These are phyloP conservation scores for Henricia sp. DNA, from an alignment of 53 echinoderm and acorn worm genomes.

Conservation along the genomic window DNA sequence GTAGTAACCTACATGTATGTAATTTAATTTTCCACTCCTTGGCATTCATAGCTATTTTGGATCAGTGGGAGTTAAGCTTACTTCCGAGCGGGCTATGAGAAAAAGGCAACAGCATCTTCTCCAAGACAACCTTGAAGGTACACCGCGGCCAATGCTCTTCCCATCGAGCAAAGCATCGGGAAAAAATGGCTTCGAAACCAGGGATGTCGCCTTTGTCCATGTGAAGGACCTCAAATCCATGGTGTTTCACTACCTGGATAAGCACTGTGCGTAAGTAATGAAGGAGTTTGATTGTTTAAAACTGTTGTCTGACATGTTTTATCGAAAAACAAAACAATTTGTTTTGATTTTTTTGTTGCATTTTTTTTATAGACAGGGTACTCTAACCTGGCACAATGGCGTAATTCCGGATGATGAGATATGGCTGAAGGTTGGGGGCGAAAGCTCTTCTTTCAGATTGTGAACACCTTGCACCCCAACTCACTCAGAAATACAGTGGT, in stretches of 20 bases:
- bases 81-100: not conserved
- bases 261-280: not conserved
- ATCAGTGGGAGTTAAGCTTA: too few relatives aligned
- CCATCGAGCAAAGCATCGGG: not conserved
- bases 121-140: constrained; percentile 10
- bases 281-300: not conserved
- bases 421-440: constrained; percentile 23
- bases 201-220: not conserved
- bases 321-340: not conserved
- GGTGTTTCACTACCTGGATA: constrained; percentile 18
- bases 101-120: not conserved
- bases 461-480: constrained; percentile 35
- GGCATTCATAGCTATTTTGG: too few relatives aligned
- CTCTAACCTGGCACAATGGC: constrained; percentile 7
- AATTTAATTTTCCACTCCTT: too few relatives aligned
- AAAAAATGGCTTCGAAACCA: not conserved
- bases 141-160: not conserved
- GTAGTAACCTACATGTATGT: too few relatives aligned
- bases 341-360: not conserved
- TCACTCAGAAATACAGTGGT: constrained; percentile 39
- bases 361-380: not conserved
- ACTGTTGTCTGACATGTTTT: not conserved
- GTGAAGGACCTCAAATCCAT: not conserved
- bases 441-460: constrained; percentile 17
- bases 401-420: constrained; percentile 14